phyloP scores from a whole-genome alignment of 2,888 invertebrate species.

The Didymodactylos carnosus region DNA sequence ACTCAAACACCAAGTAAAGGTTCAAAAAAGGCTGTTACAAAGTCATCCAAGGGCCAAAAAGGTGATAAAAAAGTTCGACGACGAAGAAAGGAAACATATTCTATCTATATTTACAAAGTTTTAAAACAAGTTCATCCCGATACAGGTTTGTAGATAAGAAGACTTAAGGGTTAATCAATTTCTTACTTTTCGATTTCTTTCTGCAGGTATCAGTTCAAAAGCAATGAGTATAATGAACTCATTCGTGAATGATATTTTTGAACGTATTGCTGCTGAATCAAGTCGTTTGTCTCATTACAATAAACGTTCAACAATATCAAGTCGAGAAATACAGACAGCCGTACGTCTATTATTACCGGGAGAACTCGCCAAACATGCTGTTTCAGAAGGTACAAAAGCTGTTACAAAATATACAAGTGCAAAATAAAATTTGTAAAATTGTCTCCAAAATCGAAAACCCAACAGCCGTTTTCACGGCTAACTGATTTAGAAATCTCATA shows the following conservation, averaged over 20 bases:
- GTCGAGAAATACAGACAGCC: slow-evolving; percentile 17
- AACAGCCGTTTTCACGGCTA: slow-evolving; percentile 14
- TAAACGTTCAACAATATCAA: slow-evolving; percentile 17
- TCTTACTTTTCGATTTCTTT: too few relatives aligned
- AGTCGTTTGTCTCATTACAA: slow-evolving; percentile 24
- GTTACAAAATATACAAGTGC: slow-evolving; percentile 18
- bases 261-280: slow-evolving; percentile 24
- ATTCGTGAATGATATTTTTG: slow-evolving; percentile 29
- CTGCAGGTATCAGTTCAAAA: too few relatives aligned
- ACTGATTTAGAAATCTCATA: not conserved
- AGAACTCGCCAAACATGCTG: slow-evolving; percentile 18
- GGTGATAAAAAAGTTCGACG: slow-evolving; percentile 18
- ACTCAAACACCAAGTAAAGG: slow-evolving; percentile 11
- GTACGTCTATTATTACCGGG: slow-evolving; percentile 17
- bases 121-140: slow-evolving; percentile 27
- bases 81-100: slow-evolving; percentile 17
- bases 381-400: slow-evolving; percentile 17
- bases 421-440: too few relatives aligned
- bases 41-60: slow-evolving; percentile 16
- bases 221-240: slow-evolving; percentile 15
- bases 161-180: too few relatives aligned
- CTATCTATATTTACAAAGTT: slow-evolving; percentile 18
- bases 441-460: too few relatives aligned
- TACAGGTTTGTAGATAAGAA: too few relatives aligned
- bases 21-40: slow-evolving; percentile 13